Base-by-base conservation (phyloP, 2,888 invertebrate species). In the Rhodophaea formosa region DNA sequence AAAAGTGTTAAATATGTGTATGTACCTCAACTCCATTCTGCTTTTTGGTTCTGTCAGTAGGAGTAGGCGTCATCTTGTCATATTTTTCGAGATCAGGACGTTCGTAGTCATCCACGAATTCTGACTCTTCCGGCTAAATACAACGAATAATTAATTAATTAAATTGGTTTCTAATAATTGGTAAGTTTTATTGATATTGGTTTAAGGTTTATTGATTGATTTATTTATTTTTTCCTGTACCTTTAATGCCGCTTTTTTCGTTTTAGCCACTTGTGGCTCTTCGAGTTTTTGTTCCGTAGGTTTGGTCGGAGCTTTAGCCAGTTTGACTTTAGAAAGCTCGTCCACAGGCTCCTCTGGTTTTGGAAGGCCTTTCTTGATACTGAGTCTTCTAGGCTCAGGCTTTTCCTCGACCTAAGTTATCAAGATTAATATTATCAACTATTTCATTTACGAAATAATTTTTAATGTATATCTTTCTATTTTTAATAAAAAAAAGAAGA, bases 31-130 rank as follows among this genome's bases (percentile, higher is more conserved):
- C 76, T 59, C 89, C 89, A 59, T 90, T 91, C 77, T 88, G 84
- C 71, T 86, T 88, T 80, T 88, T 90, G 46, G 74, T 73, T 64
- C 77, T 89, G 65, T 90, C 90, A 32, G 71, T 70, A 44, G 87
- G 77, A 49, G 90, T 85, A 53, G 91, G 91, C 67, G 89, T 83
- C 44, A 91, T 62, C 80, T 93, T 93, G 73, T 95, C 94, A 71
- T 94, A 95, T 83, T 93, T 94, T 75, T 95, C 95, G 59, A 95
- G 87, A 30, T 93, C 93, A 0, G 95, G 94, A 63, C 95, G 92
- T 77, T 96, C 95, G 74, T 96, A 96, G 82, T 96, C 96, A 44
- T 94, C 94, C 57, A 93, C 88, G 55, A 92, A 89, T 63, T 93
- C 93, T 51, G 89, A 84, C 66, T 92, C 91, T 62, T 75, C 83